phyloP scores from a whole-genome alignment of 23 tunicate species.

The Ascidia mentula region DNA sequence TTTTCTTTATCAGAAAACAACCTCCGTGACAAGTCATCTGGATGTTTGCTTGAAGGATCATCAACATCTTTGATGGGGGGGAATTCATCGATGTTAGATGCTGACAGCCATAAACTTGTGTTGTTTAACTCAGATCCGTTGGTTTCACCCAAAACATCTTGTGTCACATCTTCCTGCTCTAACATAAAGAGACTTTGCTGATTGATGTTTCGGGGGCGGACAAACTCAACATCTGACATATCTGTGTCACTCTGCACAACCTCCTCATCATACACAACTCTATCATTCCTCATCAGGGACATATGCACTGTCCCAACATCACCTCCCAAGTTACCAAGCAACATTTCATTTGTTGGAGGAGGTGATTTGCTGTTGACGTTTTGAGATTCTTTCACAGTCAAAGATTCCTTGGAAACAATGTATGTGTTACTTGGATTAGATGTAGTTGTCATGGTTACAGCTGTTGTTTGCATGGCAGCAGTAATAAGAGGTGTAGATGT shows the following conservation, averaged over 20 bases:
- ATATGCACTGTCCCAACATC: constrained; percentile 41
- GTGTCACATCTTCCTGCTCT: constrained; percentile 14
- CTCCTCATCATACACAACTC: constrained; percentile 27
- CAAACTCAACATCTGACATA: constrained; percentile 66
- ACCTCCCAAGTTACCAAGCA: not conserved
- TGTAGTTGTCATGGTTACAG: not conserved
- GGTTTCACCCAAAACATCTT: not conserved
- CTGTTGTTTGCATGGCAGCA: not conserved
- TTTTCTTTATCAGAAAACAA: not conserved
- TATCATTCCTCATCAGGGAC: constrained; percentile 39
- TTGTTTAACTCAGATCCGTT: constrained; percentile 38
- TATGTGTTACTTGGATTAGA: not conserved
- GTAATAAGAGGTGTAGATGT: not conserved
- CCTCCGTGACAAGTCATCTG: not conserved
- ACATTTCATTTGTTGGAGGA: not conserved
- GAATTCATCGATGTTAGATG: not conserved
- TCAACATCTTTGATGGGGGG: not conserved
- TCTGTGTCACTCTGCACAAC: constrained; percentile 71
- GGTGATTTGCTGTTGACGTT: too few relatives aligned
- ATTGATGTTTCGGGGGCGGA: constrained; percentile 56
- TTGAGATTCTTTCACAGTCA: too few relatives aligned
- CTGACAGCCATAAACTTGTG: constrained; percentile 87
- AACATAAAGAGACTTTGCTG: not conserved
- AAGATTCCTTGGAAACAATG: not conserved
- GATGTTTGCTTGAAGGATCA: not conserved